Evolutionary conservation across 53 echinoderm and acorn worm genomes (phyloP).

Genomic region (Stichopus horrens): DNA sequence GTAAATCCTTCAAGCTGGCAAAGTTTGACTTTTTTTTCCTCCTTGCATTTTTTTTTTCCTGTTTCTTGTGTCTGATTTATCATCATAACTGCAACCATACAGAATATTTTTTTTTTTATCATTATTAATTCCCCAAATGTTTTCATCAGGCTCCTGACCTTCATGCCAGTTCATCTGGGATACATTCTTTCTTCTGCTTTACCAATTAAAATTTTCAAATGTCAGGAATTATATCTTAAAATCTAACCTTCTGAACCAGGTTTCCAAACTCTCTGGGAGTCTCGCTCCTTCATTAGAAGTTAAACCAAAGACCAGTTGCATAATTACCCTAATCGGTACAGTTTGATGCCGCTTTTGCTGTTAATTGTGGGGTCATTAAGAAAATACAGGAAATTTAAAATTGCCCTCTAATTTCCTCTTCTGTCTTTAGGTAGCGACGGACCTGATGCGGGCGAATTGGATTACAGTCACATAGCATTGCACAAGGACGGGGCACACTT

Average conservation of each 20-base stretch:
- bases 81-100: not conserved
- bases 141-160: conserved; percentile 9
- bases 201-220: conserved; percentile 13
- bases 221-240: conserved; percentile 8
- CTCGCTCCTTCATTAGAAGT: not conserved
- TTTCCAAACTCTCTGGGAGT: not conserved
- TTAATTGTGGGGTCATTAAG: conserved; percentile 50
- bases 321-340: conserved; percentile 31
- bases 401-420: conserved; percentile 41
- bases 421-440: conserved; percentile 12
- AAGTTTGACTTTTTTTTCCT: not conserved
- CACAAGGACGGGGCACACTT: conserved; percentile 5
- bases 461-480: conserved; percentile 27
- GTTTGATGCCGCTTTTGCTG: conserved; percentile 21
- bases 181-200: conserved; percentile 18
- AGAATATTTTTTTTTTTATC: not conserved
- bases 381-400: conserved; percentile 47
- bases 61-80: not conserved
- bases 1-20: no score
- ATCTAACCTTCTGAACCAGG: conserved; percentile 26
- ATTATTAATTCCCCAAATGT: conserved; percentile 19
- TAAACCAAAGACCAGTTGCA: conserved; percentile 44
- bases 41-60: not conserved
- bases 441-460: not conserved
- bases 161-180: conserved; percentile 11